Percentiles rank a stretch among this genome's conserved stretches.
phyloP scores from a whole-genome alignment of 2,888 invertebrate species.

The Prosopocoilus inquinatus region DNA sequence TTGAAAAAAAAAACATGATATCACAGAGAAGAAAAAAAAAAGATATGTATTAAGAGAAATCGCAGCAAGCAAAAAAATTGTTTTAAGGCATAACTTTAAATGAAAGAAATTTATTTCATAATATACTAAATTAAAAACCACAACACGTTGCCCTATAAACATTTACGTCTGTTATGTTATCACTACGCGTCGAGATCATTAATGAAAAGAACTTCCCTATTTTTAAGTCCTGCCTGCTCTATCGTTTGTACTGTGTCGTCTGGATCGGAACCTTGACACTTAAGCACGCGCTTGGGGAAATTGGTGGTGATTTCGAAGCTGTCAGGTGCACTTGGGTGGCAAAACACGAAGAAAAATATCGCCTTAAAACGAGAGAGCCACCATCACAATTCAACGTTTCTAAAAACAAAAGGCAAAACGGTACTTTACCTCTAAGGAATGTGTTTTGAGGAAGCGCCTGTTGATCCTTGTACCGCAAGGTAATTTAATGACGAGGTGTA shows the following conservation, averaged over 20 bases:
- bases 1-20: too few relatives aligned
- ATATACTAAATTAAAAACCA: too few relatives aligned
- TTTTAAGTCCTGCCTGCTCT: conserved; percentile 77
- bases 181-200: conserved; percentile 84
- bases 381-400: not conserved
- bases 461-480: conserved; percentile 88
- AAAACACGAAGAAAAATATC: conserved; percentile 92
- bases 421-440: conserved; percentile 73
- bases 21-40: too few relatives aligned
- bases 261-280: conserved; percentile 56
- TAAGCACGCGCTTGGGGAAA: conserved; percentile 84
- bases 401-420: not conserved
- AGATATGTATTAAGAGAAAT: too few relatives aligned
- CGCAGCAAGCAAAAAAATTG: too few relatives aligned
- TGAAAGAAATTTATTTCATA: too few relatives aligned
- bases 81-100: too few relatives aligned
- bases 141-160: too few relatives aligned
- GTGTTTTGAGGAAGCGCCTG: conserved; percentile 75
- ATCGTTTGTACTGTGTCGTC: conserved; percentile 59
- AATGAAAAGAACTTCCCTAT: conserved; percentile 89
- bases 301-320: conserved; percentile 95
- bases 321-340: conserved; percentile 89
- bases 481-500: conserved; percentile 87
- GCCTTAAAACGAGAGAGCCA: conserved; percentile 67
- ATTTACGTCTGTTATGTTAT: not conserved